Evolutionary conservation across 2,888 invertebrate genomes (phyloP), one percentile per base, ranked within the genome.

Genomic region (Drosophila kanekoi): DNA sequence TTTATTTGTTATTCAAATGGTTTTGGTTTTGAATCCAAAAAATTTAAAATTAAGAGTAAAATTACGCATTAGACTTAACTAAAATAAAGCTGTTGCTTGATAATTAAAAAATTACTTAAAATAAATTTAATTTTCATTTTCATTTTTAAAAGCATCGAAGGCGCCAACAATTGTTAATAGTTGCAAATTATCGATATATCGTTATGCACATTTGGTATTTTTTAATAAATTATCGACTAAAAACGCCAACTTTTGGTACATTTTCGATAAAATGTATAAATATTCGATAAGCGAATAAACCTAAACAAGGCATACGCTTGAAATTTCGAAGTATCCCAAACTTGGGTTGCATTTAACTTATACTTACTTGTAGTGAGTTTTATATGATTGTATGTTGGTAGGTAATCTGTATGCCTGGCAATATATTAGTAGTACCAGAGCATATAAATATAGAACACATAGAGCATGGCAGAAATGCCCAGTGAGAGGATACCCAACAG

Each of bases 401-500:
- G 51, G 44, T 66, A 77, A 56, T 64, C 58, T 20, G 35, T 40
- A 20, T 18, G n/a, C 1, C 13, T 16, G 18, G 16, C n/a, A 58
- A 32, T 8, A 32, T 47, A 66, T 82, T 62, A 91, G 70, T 90
- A 90, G 70, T 85, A 91, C 75, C 89, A 87, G 41, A 86, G 74
- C 54, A 91, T 86, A 76, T 91, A 91, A 37, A 91, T 51, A 52
- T 91, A 91, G 49, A 91, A 77, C 49, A 85, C 72, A 52, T 1
- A 18, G 2, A 97, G 94, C 77, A 99, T 95, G 96, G 98, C 97
- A 14, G 94, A 93, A 58, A 99, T 93, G 6, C 97, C 98, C 91
- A 96, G 94, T 16, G 95, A 94, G 71, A 99, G 94, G 51, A 97
- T 97, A 38, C 95, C 85, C 44, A 95, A 93, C 83, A 99, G 93